These are phyloP conservation scores for Oreochromis niloticus DNA, from an alignment of 2,113 vertebrate genomes.

Conservation along the genomic window DNA sequence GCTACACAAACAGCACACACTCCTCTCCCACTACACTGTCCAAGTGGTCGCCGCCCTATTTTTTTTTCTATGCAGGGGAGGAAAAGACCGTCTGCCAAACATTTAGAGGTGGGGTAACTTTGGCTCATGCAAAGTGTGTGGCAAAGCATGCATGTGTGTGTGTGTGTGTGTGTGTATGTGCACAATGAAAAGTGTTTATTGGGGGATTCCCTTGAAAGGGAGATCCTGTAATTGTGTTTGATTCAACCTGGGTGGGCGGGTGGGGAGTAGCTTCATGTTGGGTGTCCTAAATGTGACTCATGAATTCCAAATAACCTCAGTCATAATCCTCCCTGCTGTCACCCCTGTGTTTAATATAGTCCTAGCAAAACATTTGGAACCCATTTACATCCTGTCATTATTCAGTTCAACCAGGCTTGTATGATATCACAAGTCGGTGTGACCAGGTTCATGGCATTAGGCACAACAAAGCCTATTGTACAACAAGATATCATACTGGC, in stretches of 20 bases:
- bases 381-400: not conserved
- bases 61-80: constrained; percentile 4
- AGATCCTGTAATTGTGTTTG: constrained; percentile 62
- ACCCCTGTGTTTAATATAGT: not conserved
- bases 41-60: constrained; percentile 40
- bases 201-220: constrained; percentile 58
- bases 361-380: not conserved
- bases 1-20: not conserved
- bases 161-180: not conserved
- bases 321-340: constrained; percentile 23
- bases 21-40: not conserved
- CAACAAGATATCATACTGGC: not conserved
- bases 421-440: not conserved
- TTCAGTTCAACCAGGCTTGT: not conserved
- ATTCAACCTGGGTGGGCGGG: not conserved
- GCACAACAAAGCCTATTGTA: not conserved
- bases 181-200: constrained; percentile 16
- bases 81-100: constrained; percentile 39
- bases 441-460: not conserved
- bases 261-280: not conserved
- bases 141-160: not conserved
- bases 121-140: not conserved
- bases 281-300: constrained; percentile 54
- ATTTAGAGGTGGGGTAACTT: constrained; percentile 35
- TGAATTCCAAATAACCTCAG: constrained; percentile 46